A percentile compares a stretch with the other conserved stretches of the same genome.
phyloP scores from a whole-genome alignment of 2,113 vertebrate genomes.

The Cygnus atratus region DNA sequence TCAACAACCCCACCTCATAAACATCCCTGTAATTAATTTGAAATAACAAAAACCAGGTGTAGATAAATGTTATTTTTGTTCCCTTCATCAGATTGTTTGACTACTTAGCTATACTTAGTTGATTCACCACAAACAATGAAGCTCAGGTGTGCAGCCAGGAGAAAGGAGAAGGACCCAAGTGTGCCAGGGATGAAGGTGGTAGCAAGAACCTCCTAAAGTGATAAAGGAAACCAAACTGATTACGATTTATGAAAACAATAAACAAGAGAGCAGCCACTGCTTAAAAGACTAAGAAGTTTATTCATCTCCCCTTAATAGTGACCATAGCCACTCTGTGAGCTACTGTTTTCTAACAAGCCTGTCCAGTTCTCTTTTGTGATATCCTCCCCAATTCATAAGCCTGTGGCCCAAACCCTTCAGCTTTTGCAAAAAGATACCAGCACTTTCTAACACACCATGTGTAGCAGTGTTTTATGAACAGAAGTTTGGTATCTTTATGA shows the following conservation, averaged over 20 bases:
- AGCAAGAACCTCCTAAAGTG: background rate
- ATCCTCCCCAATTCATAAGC: background rate
- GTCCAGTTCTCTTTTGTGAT: background rate
- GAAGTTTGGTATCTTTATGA: background rate
- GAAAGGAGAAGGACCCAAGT: background rate
- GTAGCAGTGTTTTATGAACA: background rate
- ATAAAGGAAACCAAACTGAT: background rate
- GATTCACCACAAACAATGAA: background rate
- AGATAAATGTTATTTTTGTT: slow-evolving; percentile 2
- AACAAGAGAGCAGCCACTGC: background rate
- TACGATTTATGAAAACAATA: background rate
- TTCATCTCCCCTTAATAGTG: background rate
- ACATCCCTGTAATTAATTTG: slow-evolving; percentile 47
- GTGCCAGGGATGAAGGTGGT: background rate
- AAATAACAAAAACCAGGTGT: slow-evolving; percentile 25
- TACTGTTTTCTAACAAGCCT: background rate
- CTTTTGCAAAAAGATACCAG: background rate
- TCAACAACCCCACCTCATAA: slow-evolving; percentile 11
- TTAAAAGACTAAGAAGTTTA: background rate
- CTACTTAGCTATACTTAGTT: background rate
- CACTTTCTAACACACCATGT: background rate
- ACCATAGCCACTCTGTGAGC: background rate
- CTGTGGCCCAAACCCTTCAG: background rate
- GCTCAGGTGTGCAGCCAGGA: background rate
- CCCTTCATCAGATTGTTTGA: background rate